Percentiles rank a stretch among this genome's conserved stretches.
Conservation (phyloP, 2,797 vertebrate genomes). For the Eidolon dupreanum region DNA sequence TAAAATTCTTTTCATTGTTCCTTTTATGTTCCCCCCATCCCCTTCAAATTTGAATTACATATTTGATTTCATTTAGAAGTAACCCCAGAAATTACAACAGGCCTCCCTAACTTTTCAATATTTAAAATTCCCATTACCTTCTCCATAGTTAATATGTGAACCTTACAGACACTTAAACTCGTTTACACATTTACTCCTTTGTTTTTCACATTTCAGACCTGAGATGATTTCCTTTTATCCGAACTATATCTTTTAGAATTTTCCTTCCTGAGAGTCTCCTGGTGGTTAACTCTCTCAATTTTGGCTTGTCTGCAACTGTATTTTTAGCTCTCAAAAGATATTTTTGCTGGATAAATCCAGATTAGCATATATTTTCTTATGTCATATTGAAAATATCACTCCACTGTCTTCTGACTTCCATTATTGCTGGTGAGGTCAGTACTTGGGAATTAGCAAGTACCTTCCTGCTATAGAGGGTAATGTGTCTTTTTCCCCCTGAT, state of each 20-base stretch:
- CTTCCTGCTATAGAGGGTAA: background rate
- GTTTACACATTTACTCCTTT: background rate
- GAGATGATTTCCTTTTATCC: background rate
- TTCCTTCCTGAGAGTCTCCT: background rate
- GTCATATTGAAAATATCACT: background rate
- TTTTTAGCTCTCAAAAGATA: background rate
- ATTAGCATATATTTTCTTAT: background rate
- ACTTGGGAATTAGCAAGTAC: background rate
- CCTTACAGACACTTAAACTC: background rate
- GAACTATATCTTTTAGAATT: background rate
- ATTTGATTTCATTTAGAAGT: background rate
- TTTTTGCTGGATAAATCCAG: background rate
- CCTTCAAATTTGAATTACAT: background rate
- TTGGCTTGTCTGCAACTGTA: background rate
- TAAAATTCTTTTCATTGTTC: background rate
- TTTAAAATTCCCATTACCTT: background rate
- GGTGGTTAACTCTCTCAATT: background rate
- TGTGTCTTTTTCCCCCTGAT: background rate
- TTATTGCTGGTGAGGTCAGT: background rate
- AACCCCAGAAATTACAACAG: background rate
- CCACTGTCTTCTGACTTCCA: background rate
- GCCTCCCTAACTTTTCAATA: background rate
- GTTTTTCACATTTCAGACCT: background rate
- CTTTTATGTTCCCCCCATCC: background rate
- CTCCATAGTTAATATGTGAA: background rate